Conservation (phyloP, 2,113 vertebrate species). For the Leuciscus idus region DNA sequence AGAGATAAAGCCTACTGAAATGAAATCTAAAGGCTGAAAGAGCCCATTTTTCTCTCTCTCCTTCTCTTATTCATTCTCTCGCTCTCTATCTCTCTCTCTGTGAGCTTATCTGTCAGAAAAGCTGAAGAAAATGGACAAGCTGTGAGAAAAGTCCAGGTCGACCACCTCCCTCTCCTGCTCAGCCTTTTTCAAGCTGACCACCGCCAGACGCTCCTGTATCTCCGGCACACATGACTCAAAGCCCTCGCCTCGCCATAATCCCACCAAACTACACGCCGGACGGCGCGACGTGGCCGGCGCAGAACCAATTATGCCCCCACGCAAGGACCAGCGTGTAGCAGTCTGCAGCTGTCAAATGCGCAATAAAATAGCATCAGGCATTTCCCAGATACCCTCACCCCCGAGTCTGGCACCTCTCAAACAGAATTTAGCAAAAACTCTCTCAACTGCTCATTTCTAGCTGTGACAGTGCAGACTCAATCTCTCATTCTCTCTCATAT, state of each 20-base stretch:
- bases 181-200: constrained; percentile 48
- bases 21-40: constrained; percentile 70
- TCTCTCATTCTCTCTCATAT: constrained; percentile 39
- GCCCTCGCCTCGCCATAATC: constrained; percentile 49
- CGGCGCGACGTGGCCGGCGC: not conserved
- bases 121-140: constrained; percentile 56
- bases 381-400: constrained; percentile 38
- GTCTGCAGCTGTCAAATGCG: constrained; percentile 19
- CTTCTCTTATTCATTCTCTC: constrained; percentile 31
- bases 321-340: constrained; percentile 21
- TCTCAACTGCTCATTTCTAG: constrained; percentile 22
- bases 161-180: constrained; percentile 43
- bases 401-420: constrained; percentile 21
- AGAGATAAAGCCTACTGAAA: constrained; percentile 68
- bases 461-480: not conserved
- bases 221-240: constrained; percentile 46
- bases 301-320: constrained; percentile 48
- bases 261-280: constrained; percentile 15
- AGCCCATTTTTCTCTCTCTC: constrained; percentile 58
- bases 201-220: constrained; percentile 50
- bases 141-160: constrained; percentile 51
- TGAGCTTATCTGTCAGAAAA: constrained; percentile 64
- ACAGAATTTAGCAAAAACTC: constrained; percentile 15
- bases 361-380: constrained; percentile 39
- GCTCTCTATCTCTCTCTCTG: constrained; percentile 35